Evolutionary conservation across 2,113 vertebrate genomes (phyloP).

Genomic region (Himantopus leucocephalus): DNA sequence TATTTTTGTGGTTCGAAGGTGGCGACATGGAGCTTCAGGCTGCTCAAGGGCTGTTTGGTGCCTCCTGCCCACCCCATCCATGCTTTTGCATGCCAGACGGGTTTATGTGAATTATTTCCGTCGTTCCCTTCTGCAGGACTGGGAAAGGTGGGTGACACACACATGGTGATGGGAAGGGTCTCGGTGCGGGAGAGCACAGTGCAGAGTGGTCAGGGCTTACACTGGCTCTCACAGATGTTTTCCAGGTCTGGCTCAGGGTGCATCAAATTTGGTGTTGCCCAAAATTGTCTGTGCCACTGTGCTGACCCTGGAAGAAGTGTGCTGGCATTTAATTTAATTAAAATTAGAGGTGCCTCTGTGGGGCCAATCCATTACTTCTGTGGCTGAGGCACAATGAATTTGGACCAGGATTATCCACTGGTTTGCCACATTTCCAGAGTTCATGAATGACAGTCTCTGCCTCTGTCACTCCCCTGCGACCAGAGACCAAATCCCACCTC

Average conservation of each 20-base stretch:
- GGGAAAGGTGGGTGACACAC: not conserved
- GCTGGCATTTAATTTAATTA: not conserved
- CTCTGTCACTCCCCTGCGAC: not conserved
- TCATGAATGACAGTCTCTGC: not conserved
- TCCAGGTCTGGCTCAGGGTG: not conserved
- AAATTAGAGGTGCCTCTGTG: not conserved
- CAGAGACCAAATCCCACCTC: not conserved
- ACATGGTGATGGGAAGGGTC: not conserved
- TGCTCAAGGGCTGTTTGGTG: not conserved
- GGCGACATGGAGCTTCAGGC: not conserved
- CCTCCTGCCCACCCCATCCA: fast-evolving
- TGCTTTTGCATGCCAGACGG: not conserved
- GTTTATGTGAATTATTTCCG: not conserved
- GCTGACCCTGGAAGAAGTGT: not conserved
- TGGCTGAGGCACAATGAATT: not conserved
- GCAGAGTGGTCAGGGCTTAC: not conserved
- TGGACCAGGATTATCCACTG: fast-evolving
- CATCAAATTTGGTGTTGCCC: not conserved
- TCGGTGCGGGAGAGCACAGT: fast-evolving
- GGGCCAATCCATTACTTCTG: not conserved
- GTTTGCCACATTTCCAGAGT: not conserved
- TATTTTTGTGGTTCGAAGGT: not conserved
- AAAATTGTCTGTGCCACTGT: not conserved
- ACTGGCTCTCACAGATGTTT: fast-evolving
- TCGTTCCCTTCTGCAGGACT: fast-evolving